Percentiles rank a stretch among this genome's conserved stretches.
Evolutionary conservation across 2,797 vertebrate species (phyloP).

Genomic region (Amniataba percoides): DNA sequence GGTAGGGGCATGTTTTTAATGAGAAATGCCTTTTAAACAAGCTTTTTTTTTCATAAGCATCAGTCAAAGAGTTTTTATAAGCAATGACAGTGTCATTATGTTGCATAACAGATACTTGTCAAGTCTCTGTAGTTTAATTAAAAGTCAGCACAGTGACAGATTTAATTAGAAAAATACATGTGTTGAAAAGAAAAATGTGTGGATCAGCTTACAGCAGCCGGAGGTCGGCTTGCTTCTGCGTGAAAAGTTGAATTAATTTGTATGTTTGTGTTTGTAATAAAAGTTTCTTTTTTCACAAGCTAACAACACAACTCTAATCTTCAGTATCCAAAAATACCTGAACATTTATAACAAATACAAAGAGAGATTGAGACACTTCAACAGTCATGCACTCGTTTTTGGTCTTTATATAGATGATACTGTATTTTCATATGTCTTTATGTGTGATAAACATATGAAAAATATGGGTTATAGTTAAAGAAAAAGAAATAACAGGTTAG

Average conservation of each 20-base stretch:
- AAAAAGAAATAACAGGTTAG: too few relatives aligned
- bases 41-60: conserved; percentile 19
- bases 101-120: conserved; percentile 49
- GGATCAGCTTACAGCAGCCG: conserved; percentile 19
- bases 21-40: conserved; percentile 53
- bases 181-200: conserved; percentile 33
- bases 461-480: neutral
- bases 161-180: conserved; percentile 55
- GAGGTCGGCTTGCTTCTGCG: neutral
- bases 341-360: neutral
- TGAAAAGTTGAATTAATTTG: conserved; percentile 6
- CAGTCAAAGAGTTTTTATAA: conserved; percentile 44
- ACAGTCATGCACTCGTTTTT: neutral
- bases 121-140: conserved; percentile 58
- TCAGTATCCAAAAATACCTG: conserved; percentile 20
- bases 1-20: conserved; percentile 57
- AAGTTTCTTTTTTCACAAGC: neutral
- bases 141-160: conserved; percentile 48
- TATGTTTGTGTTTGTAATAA: neutral
- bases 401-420: neutral
- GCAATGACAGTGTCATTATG: conserved; percentile 36
- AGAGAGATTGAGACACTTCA: neutral
- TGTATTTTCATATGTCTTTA: too few relatives aligned
- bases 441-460: neutral
- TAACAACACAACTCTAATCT: conserved; percentile 10